phyloP scores from a whole-genome alignment of 37 sponge, comb jelly and placozoan species.

The Cliona cf. orientalis region DNA sequence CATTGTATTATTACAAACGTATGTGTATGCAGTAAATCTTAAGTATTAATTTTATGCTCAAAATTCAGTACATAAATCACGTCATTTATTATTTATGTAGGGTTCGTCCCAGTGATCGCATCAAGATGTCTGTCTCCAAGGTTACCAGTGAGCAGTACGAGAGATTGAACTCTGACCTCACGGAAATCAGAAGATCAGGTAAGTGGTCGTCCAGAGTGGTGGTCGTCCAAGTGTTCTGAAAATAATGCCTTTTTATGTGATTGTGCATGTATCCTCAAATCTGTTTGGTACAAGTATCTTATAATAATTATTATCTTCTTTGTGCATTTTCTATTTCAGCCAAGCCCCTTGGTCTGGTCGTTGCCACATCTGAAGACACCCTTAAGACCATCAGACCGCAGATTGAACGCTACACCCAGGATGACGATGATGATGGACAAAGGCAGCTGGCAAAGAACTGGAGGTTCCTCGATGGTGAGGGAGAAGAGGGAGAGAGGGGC shows the following conservation, averaged over 20 bases:
- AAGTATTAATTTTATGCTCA: background rate
- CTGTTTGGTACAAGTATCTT: too few relatives aligned
- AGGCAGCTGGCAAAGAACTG: conserved; percentile 38
- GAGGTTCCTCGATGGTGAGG: conserved; percentile 82
- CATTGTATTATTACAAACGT: too few relatives aligned
- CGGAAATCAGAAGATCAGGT: conserved; percentile 58
- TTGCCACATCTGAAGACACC: conserved; percentile 37
- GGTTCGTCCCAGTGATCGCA: conserved; percentile 39
- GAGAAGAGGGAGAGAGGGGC: too few relatives aligned
- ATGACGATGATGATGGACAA: background rate
- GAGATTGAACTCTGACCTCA: conserved; percentile 54
- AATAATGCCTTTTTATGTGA: background rate
- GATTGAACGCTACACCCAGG: conserved; percentile 23
- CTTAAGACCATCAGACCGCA: conserved; percentile 48
- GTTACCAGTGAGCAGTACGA: conserved; percentile 65
- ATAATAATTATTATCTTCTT: too few relatives aligned
- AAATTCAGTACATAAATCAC: background rate
- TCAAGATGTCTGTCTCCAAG: conserved; percentile 79
- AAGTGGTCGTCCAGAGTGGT: background rate
- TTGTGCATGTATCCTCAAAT: background rate
- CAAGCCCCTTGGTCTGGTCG: conserved; percentile 55
- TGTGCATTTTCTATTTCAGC: conserved; percentile 41
- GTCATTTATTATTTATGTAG: background rate
- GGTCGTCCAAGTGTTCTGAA: background rate
- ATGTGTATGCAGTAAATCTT: too few relatives aligned